phyloP scores from a whole-genome alignment of 2,888 invertebrate genomes.

The Argyresthia goedartella region DNA sequence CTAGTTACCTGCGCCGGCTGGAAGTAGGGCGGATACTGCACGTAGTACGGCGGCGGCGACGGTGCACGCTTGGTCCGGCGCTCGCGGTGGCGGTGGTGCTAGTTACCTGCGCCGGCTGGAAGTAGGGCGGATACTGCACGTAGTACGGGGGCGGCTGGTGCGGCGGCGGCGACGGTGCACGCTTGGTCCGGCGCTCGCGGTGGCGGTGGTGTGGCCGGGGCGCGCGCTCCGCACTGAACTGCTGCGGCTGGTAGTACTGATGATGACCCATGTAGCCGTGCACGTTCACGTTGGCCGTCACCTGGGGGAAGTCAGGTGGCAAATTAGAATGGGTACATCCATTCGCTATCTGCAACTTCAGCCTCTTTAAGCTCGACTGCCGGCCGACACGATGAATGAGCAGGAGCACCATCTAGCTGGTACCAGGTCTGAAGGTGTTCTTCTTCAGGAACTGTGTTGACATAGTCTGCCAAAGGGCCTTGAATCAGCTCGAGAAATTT shows the following conservation, averaged over 20 bases:
- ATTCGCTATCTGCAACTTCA: too few species aligned
- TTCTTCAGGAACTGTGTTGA: too few species aligned
- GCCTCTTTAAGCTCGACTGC: too few species aligned
- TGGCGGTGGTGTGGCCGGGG: conserved; percentile 42
- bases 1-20: conserved; percentile 66
- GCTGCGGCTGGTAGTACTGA: conserved; percentile 64
- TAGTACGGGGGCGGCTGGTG: conserved; percentile 49
- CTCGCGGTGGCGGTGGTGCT: conserved; percentile 39
- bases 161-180: conserved; percentile 46
- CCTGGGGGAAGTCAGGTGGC: conserved; percentile 39
- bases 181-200: conserved; percentile 47
- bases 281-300: conserved; percentile 77
- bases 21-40: conserved; percentile 62
- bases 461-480: too few species aligned
- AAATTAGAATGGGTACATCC: too few species aligned
- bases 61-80: conserved; percentile 47
- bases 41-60: conserved; percentile 51
- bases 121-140: conserved; percentile 60
- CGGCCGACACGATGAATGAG: too few species aligned
- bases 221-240: conserved; percentile 49
- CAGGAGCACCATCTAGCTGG: too few species aligned
- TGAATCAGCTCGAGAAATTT: too few species aligned
- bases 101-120: conserved; percentile 60
- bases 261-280: conserved; percentile 75
- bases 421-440: too few species aligned